Base-by-base conservation (phyloP, 2,797 vertebrate species). In the Dermochelys coriacea region DNA sequence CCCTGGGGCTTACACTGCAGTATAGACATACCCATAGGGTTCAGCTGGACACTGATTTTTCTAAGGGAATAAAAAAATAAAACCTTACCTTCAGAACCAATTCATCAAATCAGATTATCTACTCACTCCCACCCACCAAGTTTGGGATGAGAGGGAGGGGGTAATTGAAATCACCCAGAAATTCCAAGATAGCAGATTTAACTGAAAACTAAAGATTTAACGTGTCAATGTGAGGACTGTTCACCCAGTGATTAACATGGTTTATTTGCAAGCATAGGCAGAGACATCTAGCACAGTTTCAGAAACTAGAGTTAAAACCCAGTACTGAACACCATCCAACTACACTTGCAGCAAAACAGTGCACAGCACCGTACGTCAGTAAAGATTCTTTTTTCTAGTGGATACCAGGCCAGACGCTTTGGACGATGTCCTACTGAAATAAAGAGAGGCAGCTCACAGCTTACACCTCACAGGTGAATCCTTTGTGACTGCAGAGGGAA, bases 351-450 rank as follows among this genome's bases (percentile, higher is more conserved):
- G 34, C 31, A 64, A 8, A 64, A 64, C 61, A 34, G 61, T 64
- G 31, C 61, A 18, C 16, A 64, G 15, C 34, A 34, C 61, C 61
- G 16, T 31, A 75, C 89, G 59, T 94, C 82, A 95, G 78, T 84
- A 37, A 51, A 57, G 88, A 47, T 78, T 86, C 61, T 87, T 89
- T 82, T 64, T 64, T 47, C 91, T 52, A 49, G 59, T 49, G 92
- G 52, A 2, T 82, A 85, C 87, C 37, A 96, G 54, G 84, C 9
- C 51, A 92, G 0, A 57, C 71, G 83, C 50, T 8, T 71, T 1
- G 80, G 91, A 93, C 95, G 92, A 97, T 92, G 85, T 94, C 95
- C 93, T 68, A 94, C 88, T 93, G 52, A 6, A 16, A 93, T 0
- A 83, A 64, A 64, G 61, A 64, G 88, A 91, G 34, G 83, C 31